Evolutionary conservation across 2,797 vertebrate species (phyloP), one percentile per base, ranked within the genome.

Genomic region (Salarias fasciatus): DNA sequence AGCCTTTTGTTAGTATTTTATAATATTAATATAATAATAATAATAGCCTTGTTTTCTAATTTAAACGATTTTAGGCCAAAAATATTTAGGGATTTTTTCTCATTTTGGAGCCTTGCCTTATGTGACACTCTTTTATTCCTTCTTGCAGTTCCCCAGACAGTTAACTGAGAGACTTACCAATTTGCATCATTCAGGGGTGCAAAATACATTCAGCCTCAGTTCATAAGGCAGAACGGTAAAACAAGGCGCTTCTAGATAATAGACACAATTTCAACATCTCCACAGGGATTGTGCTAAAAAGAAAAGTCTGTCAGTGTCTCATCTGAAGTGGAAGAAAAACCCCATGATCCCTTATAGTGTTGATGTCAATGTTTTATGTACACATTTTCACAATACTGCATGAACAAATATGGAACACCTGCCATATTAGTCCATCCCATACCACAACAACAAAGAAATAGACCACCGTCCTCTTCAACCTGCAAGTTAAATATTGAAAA

Each of bases 351-450:
- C 31, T 30, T 54, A 36, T 29, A 58, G 29, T 43, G 53, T 56
- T 44, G 58, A 33, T 43, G 53, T 56, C 41, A 66, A 40, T 70
- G 33, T 61, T 77, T 80, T 72, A 82, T 77, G 45, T 48, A 75
- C 50, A 84, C 6, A 58, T 58, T 63, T 66, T 66, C 8, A 54
- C 2, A 29, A 59, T 53, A 56, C 28, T 53, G 49, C 62, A 81
- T 72, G 50, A 48, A 58, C 59, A 82, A 60, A 63, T 58, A 64
- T 53, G 30, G 28, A 47, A 50, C n/a, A 56, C 72, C n/a, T 15
- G 41, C 29, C 6, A 35, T 33, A 6, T 12, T n/a, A 28, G 44
- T 42, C 29, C 36, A 65, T 5, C 13, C 2, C 36, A 35, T 1
- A 35, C 2, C 41, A 38, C 1, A 30, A 30, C 12, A 42, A 53